These are phyloP conservation scores for Protomyctophum bolini DNA, from an alignment of 2,113 vertebrate species.

Conservation along the genomic window DNA sequence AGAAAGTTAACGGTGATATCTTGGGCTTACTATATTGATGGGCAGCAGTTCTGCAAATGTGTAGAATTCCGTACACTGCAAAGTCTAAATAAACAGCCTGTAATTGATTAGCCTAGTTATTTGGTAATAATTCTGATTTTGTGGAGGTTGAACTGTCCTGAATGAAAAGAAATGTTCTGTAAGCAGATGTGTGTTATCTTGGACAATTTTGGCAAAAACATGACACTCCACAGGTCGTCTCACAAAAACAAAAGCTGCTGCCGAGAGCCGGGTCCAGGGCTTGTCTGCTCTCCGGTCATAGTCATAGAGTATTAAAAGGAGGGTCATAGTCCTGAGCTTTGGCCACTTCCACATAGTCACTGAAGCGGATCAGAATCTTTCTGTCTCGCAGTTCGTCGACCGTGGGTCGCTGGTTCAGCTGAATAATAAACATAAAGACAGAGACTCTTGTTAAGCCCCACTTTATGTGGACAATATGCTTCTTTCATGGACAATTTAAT, in stretches of 20 bases:
- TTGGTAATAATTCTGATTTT: not conserved
- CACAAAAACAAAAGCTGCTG: constrained; percentile 68
- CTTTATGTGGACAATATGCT: not conserved
- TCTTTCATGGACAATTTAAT: not conserved
- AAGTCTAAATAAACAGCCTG: too few species aligned
- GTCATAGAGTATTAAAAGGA: too few species aligned
- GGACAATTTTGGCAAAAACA: not conserved
- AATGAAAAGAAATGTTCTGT: not conserved
- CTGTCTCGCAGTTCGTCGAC: constrained; percentile 96
- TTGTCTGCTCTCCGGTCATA: constrained; percentile 96
- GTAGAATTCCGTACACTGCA: not conserved
- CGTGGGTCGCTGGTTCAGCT: constrained; percentile 98
- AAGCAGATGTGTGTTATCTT: not conserved
- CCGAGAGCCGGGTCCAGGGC: constrained; percentile 96
- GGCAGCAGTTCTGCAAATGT: not conserved
- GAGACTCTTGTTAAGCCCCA: not conserved
- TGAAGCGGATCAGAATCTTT: constrained; percentile 98
- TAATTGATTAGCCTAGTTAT: constrained; percentile 1
- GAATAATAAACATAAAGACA: constrained; percentile 15
- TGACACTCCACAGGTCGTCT: not conserved
- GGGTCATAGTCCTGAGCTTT: constrained; percentile 99
- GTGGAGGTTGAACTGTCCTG: not conserved
- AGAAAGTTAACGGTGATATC: constrained; percentile 26
- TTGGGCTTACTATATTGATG: not conserved
- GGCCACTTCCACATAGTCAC: constrained; percentile 98